phyloP scores from a whole-genome alignment of 2,797 vertebrate species.

The Tapirus indicus region DNA sequence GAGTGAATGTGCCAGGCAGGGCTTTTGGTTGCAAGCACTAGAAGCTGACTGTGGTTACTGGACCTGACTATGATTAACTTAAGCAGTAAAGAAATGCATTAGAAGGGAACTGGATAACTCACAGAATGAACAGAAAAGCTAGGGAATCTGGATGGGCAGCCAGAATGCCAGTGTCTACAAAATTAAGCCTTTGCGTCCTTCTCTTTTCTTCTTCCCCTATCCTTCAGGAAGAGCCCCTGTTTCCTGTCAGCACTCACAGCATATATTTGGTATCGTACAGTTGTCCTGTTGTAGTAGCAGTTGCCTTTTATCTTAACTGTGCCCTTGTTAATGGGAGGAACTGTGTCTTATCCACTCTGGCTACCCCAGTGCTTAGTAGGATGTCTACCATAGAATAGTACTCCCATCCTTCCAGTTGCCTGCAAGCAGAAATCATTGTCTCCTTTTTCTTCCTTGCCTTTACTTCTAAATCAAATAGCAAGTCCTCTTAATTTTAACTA shows the following conservation, averaged over 20 bases:
- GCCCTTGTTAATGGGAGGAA: not conserved
- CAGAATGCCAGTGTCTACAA: not conserved
- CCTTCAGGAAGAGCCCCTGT: not conserved
- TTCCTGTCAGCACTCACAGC: not conserved
- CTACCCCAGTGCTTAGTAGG: not conserved
- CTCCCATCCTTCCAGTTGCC: not conserved
- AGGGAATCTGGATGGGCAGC: not conserved
- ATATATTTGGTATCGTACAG: not conserved
- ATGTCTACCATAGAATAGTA: not conserved
- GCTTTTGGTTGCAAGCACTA: not conserved
- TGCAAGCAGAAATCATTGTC: not conserved
- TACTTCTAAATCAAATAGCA: not conserved
- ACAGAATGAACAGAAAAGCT: not conserved
- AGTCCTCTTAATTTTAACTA: not conserved
- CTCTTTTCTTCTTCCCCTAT: not conserved
- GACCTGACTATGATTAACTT: not conserved
- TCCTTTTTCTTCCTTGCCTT: not conserved
- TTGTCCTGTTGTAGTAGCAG: not conserved
- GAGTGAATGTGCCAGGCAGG: not conserved
- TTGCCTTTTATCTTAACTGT: not conserved
- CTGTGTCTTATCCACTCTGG: not conserved
- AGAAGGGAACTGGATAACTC: not conserved
- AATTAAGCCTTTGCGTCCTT: not conserved
- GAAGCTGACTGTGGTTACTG: not conserved
- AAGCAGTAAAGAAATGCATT: not conserved